Evolutionary conservation across 2,797 vertebrate genomes (phyloP).

Genomic region (Acrossocheilus fasciatus): DNA sequence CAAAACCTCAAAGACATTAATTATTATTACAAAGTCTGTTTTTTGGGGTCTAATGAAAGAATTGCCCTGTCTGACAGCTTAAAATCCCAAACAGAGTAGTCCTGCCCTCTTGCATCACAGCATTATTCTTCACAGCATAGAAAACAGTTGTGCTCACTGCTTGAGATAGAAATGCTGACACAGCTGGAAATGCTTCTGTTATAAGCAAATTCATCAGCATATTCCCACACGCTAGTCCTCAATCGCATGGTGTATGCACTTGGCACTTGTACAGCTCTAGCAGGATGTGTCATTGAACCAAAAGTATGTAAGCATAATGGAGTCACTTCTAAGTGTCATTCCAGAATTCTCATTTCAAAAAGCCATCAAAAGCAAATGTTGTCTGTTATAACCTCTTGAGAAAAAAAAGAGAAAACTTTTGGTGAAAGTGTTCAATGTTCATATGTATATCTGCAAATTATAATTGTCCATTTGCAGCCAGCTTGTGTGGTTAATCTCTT

Average conservation of each 20-base stretch:
- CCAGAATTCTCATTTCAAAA: background rate
- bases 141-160: background rate
- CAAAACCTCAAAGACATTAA: conserved; percentile 36
- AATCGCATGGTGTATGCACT: conserved; percentile 37
- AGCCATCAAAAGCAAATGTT: background rate
- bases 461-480: background rate
- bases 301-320: background rate
- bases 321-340: background rate
- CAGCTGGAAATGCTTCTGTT: conserved; percentile 17
- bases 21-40: conserved; percentile 56
- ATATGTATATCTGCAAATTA: background rate
- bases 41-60: no score
- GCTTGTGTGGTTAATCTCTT: background rate
- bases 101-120: background rate
- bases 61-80: background rate
- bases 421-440: background rate
- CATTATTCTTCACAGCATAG: conserved; percentile 32
- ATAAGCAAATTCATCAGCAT: conserved; percentile 36
- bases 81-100: conserved; percentile 58
- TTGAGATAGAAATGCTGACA: background rate
- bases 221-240: conserved; percentile 32
- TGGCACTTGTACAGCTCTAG: conserved; percentile 24
- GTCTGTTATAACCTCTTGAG: background rate
- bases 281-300: background rate
- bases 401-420: background rate